Conservation (phyloP, 2,797 vertebrate genomes). For the Pteropus rufus region DNA sequence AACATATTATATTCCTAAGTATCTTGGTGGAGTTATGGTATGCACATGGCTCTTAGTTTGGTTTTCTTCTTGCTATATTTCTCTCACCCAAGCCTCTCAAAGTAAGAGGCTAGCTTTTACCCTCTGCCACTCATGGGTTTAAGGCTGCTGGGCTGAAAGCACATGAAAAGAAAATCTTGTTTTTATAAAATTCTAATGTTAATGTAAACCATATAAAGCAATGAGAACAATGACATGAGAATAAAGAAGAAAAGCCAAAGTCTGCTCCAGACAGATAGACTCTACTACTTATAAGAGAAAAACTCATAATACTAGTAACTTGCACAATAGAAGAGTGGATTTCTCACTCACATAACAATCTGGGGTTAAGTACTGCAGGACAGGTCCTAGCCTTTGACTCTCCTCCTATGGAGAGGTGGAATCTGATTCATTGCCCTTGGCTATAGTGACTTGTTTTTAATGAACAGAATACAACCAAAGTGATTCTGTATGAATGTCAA, state of each 20-base stretch:
- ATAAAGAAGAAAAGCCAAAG: neutral
- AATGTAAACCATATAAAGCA: neutral
- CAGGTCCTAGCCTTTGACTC: neutral
- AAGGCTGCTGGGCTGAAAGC: neutral
- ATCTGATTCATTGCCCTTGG: neutral
- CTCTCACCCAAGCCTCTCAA: neutral
- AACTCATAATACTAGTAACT: neutral
- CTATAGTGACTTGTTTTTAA: neutral
- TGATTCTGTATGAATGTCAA: neutral
- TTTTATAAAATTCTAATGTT: neutral
- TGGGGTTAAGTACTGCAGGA: neutral
- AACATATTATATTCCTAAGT: neutral
- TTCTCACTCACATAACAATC: neutral
- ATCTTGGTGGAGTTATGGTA: too few relatives aligned
- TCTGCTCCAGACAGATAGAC: neutral
- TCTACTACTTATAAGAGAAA: too few relatives aligned
- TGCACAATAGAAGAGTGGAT: neutral
- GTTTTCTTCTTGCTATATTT: neutral
- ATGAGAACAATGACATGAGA: accelerated
- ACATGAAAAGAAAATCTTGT: neutral
- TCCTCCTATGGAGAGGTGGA: neutral
- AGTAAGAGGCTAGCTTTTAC: neutral
- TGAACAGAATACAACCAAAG: neutral
- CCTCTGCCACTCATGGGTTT: neutral
- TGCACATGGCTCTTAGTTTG: neutral